A percentile compares a stretch with the other conserved stretches of the same genome.
phyloP scores from a whole-genome alignment of 2,113 vertebrate genomes.

The Lepus timidus region DNA sequence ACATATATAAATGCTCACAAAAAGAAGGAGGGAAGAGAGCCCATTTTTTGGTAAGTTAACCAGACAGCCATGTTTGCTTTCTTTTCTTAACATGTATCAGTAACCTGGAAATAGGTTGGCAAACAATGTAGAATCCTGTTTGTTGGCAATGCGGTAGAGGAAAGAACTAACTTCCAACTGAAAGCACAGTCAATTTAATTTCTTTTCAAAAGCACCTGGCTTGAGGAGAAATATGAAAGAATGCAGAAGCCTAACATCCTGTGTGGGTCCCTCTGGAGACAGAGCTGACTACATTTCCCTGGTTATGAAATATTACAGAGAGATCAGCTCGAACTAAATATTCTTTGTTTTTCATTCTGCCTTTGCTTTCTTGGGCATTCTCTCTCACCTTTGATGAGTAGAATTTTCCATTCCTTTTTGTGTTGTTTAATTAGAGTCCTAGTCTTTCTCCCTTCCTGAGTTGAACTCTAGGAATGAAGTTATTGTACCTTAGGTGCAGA shows the following conservation, averaged over 20 bases:
- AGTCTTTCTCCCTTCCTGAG: neutral
- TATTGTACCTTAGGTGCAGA: neutral
- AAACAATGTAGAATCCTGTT: conserved; percentile 30
- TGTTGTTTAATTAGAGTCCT: conserved; percentile 30
- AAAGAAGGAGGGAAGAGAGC: too few species aligned
- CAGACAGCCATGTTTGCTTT: neutral
- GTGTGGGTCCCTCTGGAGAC: conserved; percentile 27
- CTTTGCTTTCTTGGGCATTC: neutral
- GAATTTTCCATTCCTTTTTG: conserved; percentile 25
- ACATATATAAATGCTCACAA: too few species aligned
- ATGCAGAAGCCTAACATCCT: neutral
- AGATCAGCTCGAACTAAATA: neutral
- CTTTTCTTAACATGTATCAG: conserved; percentile 8
- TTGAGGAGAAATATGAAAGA: conserved; percentile 44
- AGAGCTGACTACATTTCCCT: neutral
- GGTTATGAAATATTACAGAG: conserved; percentile 7
- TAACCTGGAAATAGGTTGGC: conserved; percentile 33
- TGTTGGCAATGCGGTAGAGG: neutral
- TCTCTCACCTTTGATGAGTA: conserved; percentile 34
- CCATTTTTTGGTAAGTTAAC: neutral
- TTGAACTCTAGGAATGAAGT: conserved; percentile 54
- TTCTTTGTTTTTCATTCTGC: conserved; percentile 47
- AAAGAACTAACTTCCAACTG: conserved; percentile 13
- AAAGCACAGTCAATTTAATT: neutral
- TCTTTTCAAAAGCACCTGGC: conserved; percentile 8